Percentiles rank a stretch among this genome's conserved stretches.
Evolutionary conservation across 2,888 invertebrate genomes (phyloP).

Genomic region (Sericinus montela): DNA sequence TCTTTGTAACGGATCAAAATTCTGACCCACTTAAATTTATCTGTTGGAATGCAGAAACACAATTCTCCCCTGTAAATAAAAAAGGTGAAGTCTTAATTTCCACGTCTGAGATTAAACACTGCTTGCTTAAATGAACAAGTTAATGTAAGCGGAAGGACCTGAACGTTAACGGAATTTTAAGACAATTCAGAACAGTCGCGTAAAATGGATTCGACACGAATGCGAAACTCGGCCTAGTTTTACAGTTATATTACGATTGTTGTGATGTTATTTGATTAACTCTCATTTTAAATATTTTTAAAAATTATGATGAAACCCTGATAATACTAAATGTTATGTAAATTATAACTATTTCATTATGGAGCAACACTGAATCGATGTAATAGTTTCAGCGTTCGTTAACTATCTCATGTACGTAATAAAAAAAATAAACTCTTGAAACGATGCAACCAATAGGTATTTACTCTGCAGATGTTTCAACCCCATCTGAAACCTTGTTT

Average conservation of each 20-base stretch:
- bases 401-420: too few species aligned
- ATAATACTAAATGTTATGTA: background rate
- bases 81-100: background rate
- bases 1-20: background rate
- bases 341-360: background rate
- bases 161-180: constrained; percentile 35
- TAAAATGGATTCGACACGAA: constrained; percentile 51
- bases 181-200: constrained; percentile 35
- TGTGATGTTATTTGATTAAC: constrained; percentile 25
- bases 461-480: too few species aligned
- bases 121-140: constrained; percentile 26
- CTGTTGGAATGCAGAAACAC: background rate
- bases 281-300: constrained; percentile 21
- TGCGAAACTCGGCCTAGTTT: constrained; percentile 53
- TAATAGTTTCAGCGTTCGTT: background rate
- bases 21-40: background rate
- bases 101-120: background rate
- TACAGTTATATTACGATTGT: constrained; percentile 24
- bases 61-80: background rate
- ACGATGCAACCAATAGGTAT: too few species aligned
- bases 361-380: background rate
- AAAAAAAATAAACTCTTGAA: too few species aligned
- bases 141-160: constrained; percentile 42
- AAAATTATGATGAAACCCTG: background rate
- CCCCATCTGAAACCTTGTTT: too few species aligned